Percentiles rank a stretch among this genome's conserved stretches.
Conservation (phyloP, 2,797 vertebrate genomes). For the Aplochiton taeniatus region DNA sequence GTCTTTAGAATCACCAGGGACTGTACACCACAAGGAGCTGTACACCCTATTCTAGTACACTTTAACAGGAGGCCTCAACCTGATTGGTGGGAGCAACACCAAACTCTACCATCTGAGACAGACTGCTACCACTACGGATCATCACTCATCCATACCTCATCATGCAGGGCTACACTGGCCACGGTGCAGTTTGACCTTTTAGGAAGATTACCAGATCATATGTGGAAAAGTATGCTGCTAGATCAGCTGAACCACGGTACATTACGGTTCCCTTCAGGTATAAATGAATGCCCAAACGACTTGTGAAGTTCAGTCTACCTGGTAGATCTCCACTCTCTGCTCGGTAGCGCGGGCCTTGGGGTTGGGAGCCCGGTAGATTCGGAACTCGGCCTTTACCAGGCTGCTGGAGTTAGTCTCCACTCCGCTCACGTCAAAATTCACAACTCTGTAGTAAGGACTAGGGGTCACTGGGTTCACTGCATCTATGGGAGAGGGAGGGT, state of each 20-base stretch:
- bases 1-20: no score
- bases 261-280: no score
- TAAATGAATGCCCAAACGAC: not conserved
- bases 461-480: constrained; percentile 64
- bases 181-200: no score
- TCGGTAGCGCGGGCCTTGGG: constrained; percentile 74
- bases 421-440: constrained; percentile 76
- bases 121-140: no score
- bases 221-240: not conserved
- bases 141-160: no score
- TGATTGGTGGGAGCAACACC: no score
- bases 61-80: no score
- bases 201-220: not conserved
- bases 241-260: no score
- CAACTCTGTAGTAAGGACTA: constrained; percentile 73
- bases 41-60: no score
- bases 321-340: constrained; percentile 83
- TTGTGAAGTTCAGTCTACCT: constrained; percentile 60
- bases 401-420: constrained; percentile 79
- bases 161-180: no score
- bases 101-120: no score
- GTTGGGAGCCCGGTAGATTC: constrained; percentile 81
- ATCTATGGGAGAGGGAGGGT: constrained; percentile 57
- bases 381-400: constrained; percentile 81
- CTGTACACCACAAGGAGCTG: no score